phyloP scores from a whole-genome alignment of 2,113 vertebrate genomes.

The Mustelus asterias region DNA sequence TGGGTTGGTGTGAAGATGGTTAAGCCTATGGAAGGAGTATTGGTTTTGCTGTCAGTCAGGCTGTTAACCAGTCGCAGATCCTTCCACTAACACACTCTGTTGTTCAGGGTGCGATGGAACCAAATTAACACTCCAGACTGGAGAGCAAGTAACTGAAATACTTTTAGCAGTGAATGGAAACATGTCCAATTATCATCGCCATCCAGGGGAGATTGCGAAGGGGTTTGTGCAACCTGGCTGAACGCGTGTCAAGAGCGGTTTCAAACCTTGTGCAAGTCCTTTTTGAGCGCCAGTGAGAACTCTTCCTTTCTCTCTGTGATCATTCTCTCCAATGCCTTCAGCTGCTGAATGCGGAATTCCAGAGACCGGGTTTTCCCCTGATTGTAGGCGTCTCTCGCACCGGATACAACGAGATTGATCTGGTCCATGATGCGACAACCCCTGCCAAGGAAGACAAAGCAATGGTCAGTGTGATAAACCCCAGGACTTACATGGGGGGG shows the following conservation, averaged over 20 bases:
- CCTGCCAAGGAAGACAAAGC: neutral
- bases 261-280: constrained; percentile 71
- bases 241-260: neutral
- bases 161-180: neutral
- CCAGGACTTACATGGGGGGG: too few relatives aligned
- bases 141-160: neutral
- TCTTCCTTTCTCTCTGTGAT: constrained; percentile 63
- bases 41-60: neutral
- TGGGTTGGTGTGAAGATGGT: neutral
- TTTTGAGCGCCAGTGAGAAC: constrained; percentile 59
- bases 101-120: neutral
- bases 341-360: constrained; percentile 74
- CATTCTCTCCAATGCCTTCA: constrained; percentile 65
- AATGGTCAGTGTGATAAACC: neutral
- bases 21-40: neutral
- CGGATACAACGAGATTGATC: constrained; percentile 50
- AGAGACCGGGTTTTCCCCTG: constrained; percentile 60
- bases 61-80: neutral
- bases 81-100: neutral
- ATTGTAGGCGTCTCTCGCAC: constrained; percentile 61
- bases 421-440: constrained; percentile 50
- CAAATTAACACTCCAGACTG: neutral
- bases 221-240: neutral
- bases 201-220: neutral
- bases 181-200: neutral